Evolutionary conservation across 2,797 vertebrate species (phyloP).

Genomic region (Yasuhikotakia modesta): DNA sequence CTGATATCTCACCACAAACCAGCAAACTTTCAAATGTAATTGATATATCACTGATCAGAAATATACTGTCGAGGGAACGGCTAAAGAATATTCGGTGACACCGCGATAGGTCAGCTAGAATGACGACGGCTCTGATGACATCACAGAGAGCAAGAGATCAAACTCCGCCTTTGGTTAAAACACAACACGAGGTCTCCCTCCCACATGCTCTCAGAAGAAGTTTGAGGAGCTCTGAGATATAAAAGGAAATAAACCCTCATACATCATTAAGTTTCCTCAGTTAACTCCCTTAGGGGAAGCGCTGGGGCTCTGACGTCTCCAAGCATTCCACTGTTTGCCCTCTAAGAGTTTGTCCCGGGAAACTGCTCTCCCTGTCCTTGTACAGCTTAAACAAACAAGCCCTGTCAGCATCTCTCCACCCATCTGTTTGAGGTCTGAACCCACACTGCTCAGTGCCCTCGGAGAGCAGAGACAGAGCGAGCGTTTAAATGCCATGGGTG

Average conservation of each 20-base stretch:
- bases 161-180: slow-evolving; percentile 4
- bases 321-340: slow-evolving; percentile 50
- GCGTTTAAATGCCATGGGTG: no score
- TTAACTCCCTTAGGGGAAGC: slow-evolving; percentile 11
- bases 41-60: slow-evolving; percentile 3
- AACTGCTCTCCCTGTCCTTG: slow-evolving; percentile 46
- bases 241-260: slow-evolving; percentile 39
- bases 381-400: slow-evolving; percentile 24
- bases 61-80: neutral
- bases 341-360: slow-evolving; percentile 46
- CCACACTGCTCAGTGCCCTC: slow-evolving; percentile 8
- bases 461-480: no score
- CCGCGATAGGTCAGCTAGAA: neutral
- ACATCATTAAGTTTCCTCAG: slow-evolving; percentile 35
- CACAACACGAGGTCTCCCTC: neutral
- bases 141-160: slow-evolving; percentile 24
- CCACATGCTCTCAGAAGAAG: neutral
- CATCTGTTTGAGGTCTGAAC: slow-evolving; percentile 44
- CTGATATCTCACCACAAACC: neutral
- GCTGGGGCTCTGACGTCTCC: slow-evolving; percentile 6
- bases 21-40: neutral
- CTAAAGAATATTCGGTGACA: neutral
- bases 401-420: slow-evolving; percentile 46
- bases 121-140: slow-evolving; percentile 1
- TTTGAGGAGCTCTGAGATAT: slow-evolving; percentile 11